A percentile compares a stretch with the other conserved stretches of the same genome.
Evolutionary conservation across 53 echinoderm and acorn worm species (phyloP).

Genomic region (Temnopleurus reevesii): DNA sequence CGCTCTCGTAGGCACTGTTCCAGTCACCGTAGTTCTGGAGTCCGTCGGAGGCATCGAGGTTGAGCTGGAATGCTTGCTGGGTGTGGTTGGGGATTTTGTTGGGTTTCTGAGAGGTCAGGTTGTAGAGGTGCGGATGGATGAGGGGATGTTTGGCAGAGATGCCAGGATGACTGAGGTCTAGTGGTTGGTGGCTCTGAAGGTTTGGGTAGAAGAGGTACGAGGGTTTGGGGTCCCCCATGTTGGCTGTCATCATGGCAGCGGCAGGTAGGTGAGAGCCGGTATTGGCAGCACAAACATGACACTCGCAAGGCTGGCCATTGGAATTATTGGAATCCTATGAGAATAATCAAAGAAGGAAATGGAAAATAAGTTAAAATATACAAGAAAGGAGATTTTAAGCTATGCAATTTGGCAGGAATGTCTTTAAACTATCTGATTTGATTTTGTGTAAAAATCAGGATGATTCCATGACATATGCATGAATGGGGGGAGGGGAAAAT

Average conservation of each 20-base stretch:
- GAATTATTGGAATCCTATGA: constrained; percentile 62
- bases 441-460: too few species aligned
- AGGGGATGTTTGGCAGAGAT: constrained; percentile 95
- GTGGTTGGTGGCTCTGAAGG: constrained; percentile 87
- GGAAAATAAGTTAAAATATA: not conserved
- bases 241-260: constrained; percentile 58
- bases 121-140: constrained; percentile 98
- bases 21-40: constrained; percentile 75
- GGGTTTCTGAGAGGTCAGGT: constrained; percentile 74
- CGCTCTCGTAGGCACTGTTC: constrained; percentile 94
- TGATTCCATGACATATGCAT: too few species aligned
- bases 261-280: constrained; percentile 63
- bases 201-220: constrained; percentile 96
- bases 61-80: constrained; percentile 75
- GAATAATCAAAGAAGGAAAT: not conserved
- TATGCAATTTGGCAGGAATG: too few species aligned
- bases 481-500: too few species aligned
- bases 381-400: too few species aligned
- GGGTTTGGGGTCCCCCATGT: constrained; percentile 59
- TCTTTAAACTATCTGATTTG: too few species aligned
- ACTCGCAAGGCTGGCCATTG: constrained; percentile 81
- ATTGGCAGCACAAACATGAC: constrained; percentile 81
- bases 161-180: constrained; percentile 98
- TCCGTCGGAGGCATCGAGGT: constrained; percentile 44
- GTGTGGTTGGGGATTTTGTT: constrained; percentile 53